Evolutionary conservation across 2,113 vertebrate genomes (phyloP), one percentile per base, ranked within the genome.

Genomic region (Cheilinus undulatus): DNA sequence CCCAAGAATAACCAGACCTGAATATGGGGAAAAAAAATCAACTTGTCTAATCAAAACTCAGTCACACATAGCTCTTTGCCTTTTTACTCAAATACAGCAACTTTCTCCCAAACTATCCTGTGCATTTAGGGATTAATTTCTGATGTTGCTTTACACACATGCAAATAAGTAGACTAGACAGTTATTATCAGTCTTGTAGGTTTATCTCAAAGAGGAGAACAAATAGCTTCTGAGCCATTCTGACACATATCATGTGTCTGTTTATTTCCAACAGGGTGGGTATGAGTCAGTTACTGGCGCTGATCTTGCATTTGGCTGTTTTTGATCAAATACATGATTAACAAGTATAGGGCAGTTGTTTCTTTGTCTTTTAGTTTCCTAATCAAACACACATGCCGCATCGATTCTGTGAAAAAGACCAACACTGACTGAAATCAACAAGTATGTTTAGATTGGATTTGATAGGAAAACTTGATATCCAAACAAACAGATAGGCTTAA

Each of bases 261-360:
- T 75, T 75, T 66, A 40, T 49, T 65, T 53, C 50, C 24, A 70
- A 19, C 34, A n/a, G n/a, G n/a, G n/a, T n/a, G n/a, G n/a, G n/a
- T n/a, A 49, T 73, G 78, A 76, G 72, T 76, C 68, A 73, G 42
- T 51, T 22, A 14, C 50, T 76, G 72, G 76, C 54, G 26, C 5
- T 17, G 13, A n/a, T 24, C 42, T 22, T 49, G 62, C 28, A 22
- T 34, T 56, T 65, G 34, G 30, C 26, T 1, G 4, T 15, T 36
- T 63, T 51, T 57, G 24, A 22, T 28, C 11, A 51, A 59, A 65
- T 76, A 12, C 0, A 15, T 24, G 64, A 50, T 73, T 68, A 76
- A 66, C 48, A 82, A 48, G 34, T n/a, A 40, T 9, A 42, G 32
- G n/a, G 17, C 5, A 42, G n/a, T 66, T 63, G 59, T 58, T 74